A percentile compares a stretch with the other conserved stretches of the same genome.
Conservation (phyloP, 2,888 invertebrate genomes). For the Diloba caeruleocephala region DNA sequence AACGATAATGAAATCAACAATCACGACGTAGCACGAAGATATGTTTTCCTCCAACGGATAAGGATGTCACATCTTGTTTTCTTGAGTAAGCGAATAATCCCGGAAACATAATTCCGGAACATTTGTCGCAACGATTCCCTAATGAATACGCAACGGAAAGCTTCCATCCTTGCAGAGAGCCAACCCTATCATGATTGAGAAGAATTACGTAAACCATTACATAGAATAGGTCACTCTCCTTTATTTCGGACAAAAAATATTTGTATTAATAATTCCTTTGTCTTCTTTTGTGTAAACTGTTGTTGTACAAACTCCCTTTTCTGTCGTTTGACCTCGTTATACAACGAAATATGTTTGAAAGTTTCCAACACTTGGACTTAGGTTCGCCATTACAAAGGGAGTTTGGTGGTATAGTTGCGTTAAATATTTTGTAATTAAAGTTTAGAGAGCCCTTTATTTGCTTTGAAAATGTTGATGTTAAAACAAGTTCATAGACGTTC, state of each 20-base stretch:
- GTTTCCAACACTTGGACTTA: constrained; percentile 50
- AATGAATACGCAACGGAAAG: constrained; percentile 75
- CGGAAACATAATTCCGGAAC: constrained; percentile 72
- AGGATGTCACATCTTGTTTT: constrained; percentile 70
- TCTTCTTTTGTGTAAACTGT: constrained; percentile 47
- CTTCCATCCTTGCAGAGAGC: constrained; percentile 61
- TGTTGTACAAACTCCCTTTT: constrained; percentile 48
- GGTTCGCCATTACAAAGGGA: constrained; percentile 48
- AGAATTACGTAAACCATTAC: constrained; percentile 75
- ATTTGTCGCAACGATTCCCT: constrained; percentile 75
- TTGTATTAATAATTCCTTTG: constrained; percentile 71
- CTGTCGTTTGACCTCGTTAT: constrained; percentile 48
- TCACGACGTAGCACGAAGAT: constrained; percentile 48
- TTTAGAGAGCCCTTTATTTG: constrained; percentile 29
- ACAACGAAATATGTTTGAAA: constrained; percentile 50
- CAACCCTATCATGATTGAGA: constrained; percentile 83
- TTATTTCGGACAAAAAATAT: constrained; percentile 65
- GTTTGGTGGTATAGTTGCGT: constrained; percentile 44
- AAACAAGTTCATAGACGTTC: constrained; percentile 29
- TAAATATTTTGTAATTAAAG: constrained; percentile 55
- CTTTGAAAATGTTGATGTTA: constrained; percentile 29
- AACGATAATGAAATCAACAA: constrained; percentile 60
- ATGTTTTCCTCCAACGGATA: constrained; percentile 59
- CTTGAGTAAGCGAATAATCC: constrained; percentile 73
- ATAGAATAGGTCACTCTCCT: constrained; percentile 67